Evolutionary conservation across 2,113 vertebrate species (phyloP).

Genomic region (Oryzias melastigma): DNA sequence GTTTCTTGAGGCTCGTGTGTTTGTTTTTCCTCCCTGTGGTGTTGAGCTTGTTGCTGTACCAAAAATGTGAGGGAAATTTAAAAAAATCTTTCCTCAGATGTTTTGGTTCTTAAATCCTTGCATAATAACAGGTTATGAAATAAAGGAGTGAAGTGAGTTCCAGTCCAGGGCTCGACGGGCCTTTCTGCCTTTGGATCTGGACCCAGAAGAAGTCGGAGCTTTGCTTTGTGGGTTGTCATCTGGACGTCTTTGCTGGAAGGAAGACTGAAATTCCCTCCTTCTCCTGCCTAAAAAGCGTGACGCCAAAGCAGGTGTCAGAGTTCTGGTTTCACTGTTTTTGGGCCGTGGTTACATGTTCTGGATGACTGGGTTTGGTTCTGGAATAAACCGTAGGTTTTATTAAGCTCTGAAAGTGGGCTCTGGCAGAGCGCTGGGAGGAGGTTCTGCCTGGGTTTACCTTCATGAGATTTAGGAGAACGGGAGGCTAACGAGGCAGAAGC

Average conservation of each 20-base stretch:
- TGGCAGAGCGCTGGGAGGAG: slow-evolving; percentile 31
- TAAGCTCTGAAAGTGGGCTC: slow-evolving; percentile 40
- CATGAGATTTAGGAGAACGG: slow-evolving; percentile 26
- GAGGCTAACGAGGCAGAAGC: slow-evolving; percentile 45
- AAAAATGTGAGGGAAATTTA: slow-evolving; percentile 56
- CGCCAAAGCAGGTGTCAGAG: slow-evolving; percentile 68
- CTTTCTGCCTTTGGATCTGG: slow-evolving; percentile 24
- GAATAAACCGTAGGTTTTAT: slow-evolving; percentile 53
- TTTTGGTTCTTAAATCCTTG: neutral
- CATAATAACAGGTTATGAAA: slow-evolving; percentile 50
- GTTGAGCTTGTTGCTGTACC: slow-evolving; percentile 53
- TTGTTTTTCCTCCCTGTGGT: slow-evolving; percentile 69
- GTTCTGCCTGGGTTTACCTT: slow-evolving; percentile 35
- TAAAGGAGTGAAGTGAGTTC: slow-evolving; percentile 23
- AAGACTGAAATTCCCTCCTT: slow-evolving; percentile 26
- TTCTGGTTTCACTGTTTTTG: slow-evolving; percentile 55
- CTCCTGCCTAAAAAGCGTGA: neutral
- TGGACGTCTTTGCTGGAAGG: slow-evolving; percentile 41
- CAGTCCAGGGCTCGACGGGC: slow-evolving; percentile 12
- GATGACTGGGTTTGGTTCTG: slow-evolving; percentile 46
- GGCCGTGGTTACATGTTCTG: slow-evolving; percentile 53
- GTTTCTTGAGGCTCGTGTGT: slow-evolving; percentile 54
- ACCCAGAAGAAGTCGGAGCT: slow-evolving; percentile 22
- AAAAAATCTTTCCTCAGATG: slow-evolving; percentile 7
- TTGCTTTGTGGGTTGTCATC: slow-evolving; percentile 54